phyloP scores from a whole-genome alignment of 2,797 vertebrate genomes.

The Pyrocephalus nanus region DNA sequence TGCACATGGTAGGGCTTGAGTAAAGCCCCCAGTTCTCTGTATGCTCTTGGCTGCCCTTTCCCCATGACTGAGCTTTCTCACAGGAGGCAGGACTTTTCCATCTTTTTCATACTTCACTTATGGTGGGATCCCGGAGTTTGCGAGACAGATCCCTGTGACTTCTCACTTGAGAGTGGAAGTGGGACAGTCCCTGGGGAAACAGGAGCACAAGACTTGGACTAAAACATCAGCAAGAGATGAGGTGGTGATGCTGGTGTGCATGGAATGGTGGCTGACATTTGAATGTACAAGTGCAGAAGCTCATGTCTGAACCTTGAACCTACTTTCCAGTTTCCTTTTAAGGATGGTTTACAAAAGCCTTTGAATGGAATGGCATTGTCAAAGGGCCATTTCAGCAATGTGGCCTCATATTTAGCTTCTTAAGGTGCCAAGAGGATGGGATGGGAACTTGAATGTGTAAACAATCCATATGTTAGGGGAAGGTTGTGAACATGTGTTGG shows the following conservation, averaged over 20 bases:
- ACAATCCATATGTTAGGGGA: background rate
- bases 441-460: slow-evolving; percentile 19
- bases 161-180: background rate
- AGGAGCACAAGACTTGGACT: background rate
- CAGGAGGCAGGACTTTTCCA: background rate
- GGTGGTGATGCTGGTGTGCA: background rate
- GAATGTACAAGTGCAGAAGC: background rate
- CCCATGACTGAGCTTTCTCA: background rate
- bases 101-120: background rate
- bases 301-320: background rate
- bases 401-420: background rate
- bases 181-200: background rate
- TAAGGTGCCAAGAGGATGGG: background rate
- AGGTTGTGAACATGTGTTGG: slow-evolving; percentile 14
- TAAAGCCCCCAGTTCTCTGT: background rate
- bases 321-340: background rate
- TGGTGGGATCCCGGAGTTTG: background rate
- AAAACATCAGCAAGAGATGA: background rate
- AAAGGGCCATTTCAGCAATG: background rate
- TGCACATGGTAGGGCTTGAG: background rate
- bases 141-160: background rate
- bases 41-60: background rate
- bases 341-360: background rate
- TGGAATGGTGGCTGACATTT: background rate
- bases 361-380: background rate